Evolutionary conservation across 2,888 invertebrate genomes (phyloP).

Genomic region (Coecobrya sp.): DNA sequence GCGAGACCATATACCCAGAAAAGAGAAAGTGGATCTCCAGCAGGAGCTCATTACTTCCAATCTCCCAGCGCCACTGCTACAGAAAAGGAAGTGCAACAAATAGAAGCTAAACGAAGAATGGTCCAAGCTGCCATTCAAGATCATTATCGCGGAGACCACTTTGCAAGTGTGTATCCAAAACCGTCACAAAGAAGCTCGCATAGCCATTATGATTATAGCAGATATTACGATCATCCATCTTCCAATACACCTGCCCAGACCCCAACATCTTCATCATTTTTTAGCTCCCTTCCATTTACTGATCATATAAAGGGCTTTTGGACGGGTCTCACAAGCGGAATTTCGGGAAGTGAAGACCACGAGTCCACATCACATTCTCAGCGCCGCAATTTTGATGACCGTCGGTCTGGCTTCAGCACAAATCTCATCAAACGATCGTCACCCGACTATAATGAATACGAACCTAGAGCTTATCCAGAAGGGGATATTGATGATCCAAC

Average conservation of each 20-base stretch:
- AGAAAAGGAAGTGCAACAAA: slow-evolving; percentile 69
- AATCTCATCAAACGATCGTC: slow-evolving; percentile 72
- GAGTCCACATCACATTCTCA: slow-evolving; percentile 4
- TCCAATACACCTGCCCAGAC: background rate
- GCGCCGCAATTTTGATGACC: slow-evolving; percentile 70
- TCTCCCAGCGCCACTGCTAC: slow-evolving; percentile 57
- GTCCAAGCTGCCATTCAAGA: slow-evolving; percentile 76
- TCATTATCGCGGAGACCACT: slow-evolving; percentile 67
- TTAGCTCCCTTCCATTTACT: slow-evolving; percentile 57
- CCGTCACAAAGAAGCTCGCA: slow-evolving; percentile 29
- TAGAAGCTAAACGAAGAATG: slow-evolving; percentile 76
- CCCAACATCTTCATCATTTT: slow-evolving; percentile 36
- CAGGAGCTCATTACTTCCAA: slow-evolving; percentile 51
- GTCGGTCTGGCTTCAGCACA: slow-evolving; percentile 61
- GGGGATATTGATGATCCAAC: slow-evolving; percentile 56
- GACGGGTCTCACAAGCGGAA: slow-evolving; percentile 71
- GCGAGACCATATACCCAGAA: slow-evolving; percentile 67
- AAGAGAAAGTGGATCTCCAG: slow-evolving; percentile 65
- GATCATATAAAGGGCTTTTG: slow-evolving; percentile 75
- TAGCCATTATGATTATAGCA: slow-evolving; percentile 25
- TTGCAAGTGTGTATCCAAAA: slow-evolving; percentile 69
- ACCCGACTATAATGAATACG: slow-evolving; percentile 64
- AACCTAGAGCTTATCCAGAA: slow-evolving; percentile 40
- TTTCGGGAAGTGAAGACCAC: background rate
- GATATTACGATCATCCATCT: background rate